phyloP scores from a whole-genome alignment of 2,113 vertebrate genomes.

The Motacilla tschutschensis region DNA sequence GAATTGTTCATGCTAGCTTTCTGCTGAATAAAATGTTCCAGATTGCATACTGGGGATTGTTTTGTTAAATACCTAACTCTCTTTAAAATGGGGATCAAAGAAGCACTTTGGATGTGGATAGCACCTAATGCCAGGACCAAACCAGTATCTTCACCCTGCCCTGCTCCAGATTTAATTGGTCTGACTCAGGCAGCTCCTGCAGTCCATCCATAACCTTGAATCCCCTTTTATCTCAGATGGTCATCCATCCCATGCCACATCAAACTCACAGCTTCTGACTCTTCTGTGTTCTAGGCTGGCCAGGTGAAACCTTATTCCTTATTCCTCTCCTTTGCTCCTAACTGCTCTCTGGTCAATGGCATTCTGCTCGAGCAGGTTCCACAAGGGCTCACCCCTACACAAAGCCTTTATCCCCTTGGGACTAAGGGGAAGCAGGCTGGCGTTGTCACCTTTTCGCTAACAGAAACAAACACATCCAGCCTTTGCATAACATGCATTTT shows the following conservation, averaged over 20 bases:
- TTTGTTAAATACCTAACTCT: neutral
- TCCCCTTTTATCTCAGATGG: neutral
- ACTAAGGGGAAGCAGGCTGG: neutral
- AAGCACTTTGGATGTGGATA: neutral
- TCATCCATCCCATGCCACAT: neutral
- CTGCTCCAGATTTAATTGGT: neutral
- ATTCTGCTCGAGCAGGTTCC: neutral
- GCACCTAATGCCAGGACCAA: neutral
- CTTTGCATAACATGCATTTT: neutral
- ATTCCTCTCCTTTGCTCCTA: neutral
- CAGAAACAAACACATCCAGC: neutral
- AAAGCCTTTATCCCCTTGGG: neutral
- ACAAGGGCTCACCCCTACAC: neutral
- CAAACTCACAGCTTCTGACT: neutral
- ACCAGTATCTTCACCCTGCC: neutral
- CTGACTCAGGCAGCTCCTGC: fast-evolving
- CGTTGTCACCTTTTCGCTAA: neutral
- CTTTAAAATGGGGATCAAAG: neutral
- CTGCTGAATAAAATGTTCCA: neutral
- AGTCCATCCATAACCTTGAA: neutral
- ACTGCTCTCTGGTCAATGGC: neutral
- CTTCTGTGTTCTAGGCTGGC: neutral
- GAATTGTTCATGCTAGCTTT: neutral
- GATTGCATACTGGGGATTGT: no score
- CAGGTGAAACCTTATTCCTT: neutral